phyloP scores from a whole-genome alignment of 2,113 vertebrate species.

The Phoenicopterus ruber region DNA sequence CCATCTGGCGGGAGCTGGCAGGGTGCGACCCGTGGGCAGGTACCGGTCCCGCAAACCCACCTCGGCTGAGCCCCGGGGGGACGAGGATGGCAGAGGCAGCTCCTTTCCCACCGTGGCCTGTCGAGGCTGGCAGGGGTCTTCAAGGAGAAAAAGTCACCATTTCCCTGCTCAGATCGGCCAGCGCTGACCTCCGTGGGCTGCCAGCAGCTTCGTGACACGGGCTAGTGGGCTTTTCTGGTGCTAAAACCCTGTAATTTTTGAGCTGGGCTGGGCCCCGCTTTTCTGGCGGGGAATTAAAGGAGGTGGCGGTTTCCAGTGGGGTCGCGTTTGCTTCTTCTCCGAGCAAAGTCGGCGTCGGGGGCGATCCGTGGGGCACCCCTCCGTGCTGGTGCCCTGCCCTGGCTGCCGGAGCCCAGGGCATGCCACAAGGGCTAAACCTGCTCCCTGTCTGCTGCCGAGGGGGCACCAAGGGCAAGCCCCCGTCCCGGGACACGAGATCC shows the following conservation, averaged over 20 bases:
- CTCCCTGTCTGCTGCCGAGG: neutral
- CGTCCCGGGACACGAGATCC: accelerated
- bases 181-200: accelerated
- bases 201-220: neutral
- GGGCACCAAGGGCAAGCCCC: neutral
- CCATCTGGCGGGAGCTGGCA: neutral
- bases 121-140: neutral
- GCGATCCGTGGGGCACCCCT: accelerated
- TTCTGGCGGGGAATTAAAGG: slow-evolving; percentile 14
- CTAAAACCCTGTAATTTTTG: neutral
- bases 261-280: neutral
- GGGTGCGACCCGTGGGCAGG: neutral
- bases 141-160: neutral
- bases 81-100: neutral
- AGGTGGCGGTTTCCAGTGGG: neutral
- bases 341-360: accelerated
- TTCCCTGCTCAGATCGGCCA: neutral
- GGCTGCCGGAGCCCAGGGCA: neutral
- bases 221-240: neutral
- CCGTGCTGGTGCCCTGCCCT: neutral
- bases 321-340: neutral
- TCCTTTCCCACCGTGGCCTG: accelerated
- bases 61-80: accelerated
- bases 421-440: neutral
- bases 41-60: neutral